Evolutionary conservation across 2,113 vertebrate species (phyloP).

Genomic region (Mustelus asterias): DNA sequence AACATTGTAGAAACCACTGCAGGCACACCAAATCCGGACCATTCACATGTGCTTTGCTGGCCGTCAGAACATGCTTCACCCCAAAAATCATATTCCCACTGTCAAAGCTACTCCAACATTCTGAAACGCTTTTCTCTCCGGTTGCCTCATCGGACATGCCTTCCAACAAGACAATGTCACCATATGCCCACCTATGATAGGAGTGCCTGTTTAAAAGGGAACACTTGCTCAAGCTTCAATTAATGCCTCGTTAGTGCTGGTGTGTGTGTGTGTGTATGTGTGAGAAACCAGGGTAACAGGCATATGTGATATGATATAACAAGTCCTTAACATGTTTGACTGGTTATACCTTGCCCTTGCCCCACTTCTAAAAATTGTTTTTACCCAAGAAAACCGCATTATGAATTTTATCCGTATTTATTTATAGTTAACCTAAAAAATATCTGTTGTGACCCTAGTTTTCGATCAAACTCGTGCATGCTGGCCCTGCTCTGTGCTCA

Average conservation of each 20-base stretch:
- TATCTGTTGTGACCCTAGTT: not conserved
- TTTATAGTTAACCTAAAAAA: not conserved
- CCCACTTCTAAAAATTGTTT: not conserved
- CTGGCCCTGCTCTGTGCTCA: not conserved
- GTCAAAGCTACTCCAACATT: not conserved
- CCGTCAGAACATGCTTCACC: no score
- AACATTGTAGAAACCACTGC: not conserved
- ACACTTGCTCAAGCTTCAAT: not conserved
- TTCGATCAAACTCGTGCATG: not conserved
- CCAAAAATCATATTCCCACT: not conserved
- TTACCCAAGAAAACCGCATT: not conserved
- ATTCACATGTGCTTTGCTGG: not conserved
- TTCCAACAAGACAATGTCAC: not conserved
- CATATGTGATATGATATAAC: not conserved
- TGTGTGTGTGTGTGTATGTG: not conserved
- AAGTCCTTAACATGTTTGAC: not conserved
- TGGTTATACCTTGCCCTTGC: not conserved
- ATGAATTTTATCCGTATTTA: not conserved
- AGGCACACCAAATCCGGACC: no score
- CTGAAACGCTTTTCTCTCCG: not conserved
- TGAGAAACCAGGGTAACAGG: not conserved
- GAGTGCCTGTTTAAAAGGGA: not conserved
- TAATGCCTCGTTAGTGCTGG: not conserved
- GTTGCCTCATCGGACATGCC: not conserved
- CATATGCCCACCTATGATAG: no score